These are phyloP conservation scores for Polyergus mexicanus DNA, from an alignment of 1,140 invertebrate genomes.

Conservation along the genomic window DNA sequence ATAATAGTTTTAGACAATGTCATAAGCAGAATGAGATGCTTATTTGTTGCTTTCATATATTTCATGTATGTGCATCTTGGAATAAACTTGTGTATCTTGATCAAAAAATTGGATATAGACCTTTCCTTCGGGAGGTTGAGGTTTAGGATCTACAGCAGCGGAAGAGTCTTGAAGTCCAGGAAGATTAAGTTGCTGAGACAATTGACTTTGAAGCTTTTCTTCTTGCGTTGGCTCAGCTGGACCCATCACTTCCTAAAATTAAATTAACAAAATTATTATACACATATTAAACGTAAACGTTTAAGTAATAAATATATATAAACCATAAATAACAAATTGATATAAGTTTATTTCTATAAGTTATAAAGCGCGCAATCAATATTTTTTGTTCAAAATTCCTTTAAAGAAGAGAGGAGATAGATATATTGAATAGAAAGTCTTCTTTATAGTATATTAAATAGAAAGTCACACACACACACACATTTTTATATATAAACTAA, in stretches of 20 bases:
- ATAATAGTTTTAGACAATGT: no score
- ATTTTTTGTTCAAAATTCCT: not conserved
- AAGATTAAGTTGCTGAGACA: conserved; percentile 93
- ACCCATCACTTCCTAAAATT: conserved; percentile 83
- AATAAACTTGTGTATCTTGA: not conserved
- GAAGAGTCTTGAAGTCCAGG: conserved; percentile 91
- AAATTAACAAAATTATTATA: not conserved
- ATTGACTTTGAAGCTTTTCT: conserved; percentile 92
- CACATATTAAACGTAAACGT: no score
- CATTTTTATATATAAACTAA: not conserved
- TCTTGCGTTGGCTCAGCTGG: conserved; percentile 87
- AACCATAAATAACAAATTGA: not conserved
- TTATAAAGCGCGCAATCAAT: not conserved
- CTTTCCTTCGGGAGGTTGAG: conserved; percentile 87
- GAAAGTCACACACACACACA: no score
- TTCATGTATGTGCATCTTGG: not conserved
- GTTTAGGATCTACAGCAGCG: conserved; percentile 80
- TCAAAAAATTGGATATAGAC: conserved; percentile 74
- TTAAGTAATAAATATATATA: not conserved
- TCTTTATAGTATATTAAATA: no score
- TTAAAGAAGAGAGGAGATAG: no score
- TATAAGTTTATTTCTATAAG: not conserved
- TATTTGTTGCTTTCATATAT: not conserved
- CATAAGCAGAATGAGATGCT: not conserved
- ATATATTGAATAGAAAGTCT: no score